These are phyloP conservation scores for Rhincodon typus DNA, from an alignment of 2,797 vertebrate species.

Conservation along the genomic window DNA sequence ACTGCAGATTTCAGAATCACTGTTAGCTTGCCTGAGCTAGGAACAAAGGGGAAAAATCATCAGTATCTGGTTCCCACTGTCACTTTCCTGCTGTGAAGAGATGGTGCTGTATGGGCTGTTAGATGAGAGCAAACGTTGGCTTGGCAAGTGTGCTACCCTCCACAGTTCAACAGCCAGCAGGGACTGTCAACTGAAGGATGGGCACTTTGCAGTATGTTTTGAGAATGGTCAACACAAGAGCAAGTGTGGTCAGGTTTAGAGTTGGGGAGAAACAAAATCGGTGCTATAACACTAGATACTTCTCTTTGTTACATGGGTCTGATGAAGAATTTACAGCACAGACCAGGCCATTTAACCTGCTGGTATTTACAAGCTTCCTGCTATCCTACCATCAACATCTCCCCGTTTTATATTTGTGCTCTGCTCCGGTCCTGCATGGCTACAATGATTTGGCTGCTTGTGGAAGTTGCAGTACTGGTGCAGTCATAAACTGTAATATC, in stretches of 20 bases:
- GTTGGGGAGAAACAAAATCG: not conserved
- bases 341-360: not conserved
- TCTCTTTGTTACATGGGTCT: not conserved
- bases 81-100: no score
- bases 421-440: not conserved
- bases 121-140: no score
- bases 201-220: no score
- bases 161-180: no score
- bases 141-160: no score
- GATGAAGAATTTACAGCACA: not conserved
- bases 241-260: not conserved
- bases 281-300: not conserved
- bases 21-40: no score
- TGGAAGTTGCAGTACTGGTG: not conserved
- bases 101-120: no score
- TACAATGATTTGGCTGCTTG: not conserved
- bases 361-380: no score
- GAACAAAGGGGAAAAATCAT: no score
- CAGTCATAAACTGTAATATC: not conserved
- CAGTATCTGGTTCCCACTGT: no score
- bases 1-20: no score
- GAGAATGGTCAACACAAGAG: not conserved
- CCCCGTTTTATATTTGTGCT: not conserved
- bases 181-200: no score
- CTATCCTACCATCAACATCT: not conserved